Evolutionary conservation across 2,797 vertebrate species (phyloP).

Genomic region (Coregonus suidteri): DNA sequence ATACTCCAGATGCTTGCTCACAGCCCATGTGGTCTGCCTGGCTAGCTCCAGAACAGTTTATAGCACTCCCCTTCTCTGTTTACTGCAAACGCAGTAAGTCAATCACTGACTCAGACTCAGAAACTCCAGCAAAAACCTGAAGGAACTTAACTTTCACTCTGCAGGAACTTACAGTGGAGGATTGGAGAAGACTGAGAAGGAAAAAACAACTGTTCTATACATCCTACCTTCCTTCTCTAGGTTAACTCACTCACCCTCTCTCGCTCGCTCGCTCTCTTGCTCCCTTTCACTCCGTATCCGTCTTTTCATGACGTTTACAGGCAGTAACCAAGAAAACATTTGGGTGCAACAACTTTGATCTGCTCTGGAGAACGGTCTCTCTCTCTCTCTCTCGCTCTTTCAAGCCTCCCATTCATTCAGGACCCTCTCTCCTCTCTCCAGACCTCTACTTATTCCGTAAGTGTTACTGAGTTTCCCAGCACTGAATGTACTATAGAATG

Average conservation of each 20-base stretch:
- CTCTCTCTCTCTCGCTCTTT: too few relatives aligned
- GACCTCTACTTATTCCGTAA: constrained; percentile 60
- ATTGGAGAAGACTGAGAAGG: constrained; percentile 48
- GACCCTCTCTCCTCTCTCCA: neutral
- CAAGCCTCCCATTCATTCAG: constrained; percentile 14
- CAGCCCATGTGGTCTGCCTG: constrained; percentile 62
- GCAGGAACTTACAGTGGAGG: constrained; percentile 36
- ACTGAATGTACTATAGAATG: constrained; percentile 31
- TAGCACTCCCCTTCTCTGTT: constrained; percentile 26
- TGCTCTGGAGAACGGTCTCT: constrained; percentile 86
- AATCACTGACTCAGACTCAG: constrained; percentile 16
- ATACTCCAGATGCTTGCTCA: constrained; percentile 67
- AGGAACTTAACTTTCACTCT: constrained; percentile 38
- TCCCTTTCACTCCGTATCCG: constrained; percentile 46
- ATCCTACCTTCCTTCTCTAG: constrained; percentile 76
- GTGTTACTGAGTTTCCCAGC: constrained; percentile 71
- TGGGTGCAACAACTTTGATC: constrained; percentile 82
- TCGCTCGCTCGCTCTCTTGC: neutral
- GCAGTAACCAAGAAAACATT: constrained; percentile 89
- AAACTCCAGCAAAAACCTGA: constrained; percentile 46
- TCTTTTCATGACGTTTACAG: constrained; percentile 70
- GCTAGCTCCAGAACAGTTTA: constrained; percentile 54
- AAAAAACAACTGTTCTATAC: constrained; percentile 77
- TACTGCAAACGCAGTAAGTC: constrained; percentile 28
- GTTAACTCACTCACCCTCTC: constrained; percentile 39